Evolutionary conservation across 1,140 invertebrate genomes (phyloP).

Genomic region (Temnothorax longispinosus): DNA sequence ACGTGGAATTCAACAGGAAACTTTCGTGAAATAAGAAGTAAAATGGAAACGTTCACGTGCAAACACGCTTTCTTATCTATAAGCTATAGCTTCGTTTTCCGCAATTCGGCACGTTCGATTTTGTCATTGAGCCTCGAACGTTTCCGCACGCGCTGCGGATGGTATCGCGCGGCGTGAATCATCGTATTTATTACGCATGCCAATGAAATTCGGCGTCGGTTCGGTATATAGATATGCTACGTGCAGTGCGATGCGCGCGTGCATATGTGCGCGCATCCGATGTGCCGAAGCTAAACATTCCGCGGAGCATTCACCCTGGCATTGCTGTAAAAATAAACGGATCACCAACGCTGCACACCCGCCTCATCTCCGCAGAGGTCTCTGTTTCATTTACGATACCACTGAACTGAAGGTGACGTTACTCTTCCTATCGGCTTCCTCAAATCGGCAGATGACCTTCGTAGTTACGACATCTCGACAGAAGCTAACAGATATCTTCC

Average conservation of each 20-base stretch:
- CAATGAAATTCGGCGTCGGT: conserved; percentile 28
- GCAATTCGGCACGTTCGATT: conserved; percentile 53
- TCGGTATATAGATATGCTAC: conserved; percentile 23
- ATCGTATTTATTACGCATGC: conserved; percentile 53
- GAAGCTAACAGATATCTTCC: neutral
- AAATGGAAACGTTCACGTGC: conserved; percentile 7
- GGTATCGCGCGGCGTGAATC: conserved; percentile 27
- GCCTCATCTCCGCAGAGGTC: conserved; percentile 66
- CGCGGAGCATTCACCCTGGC: conserved; percentile 81
- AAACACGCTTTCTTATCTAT: conserved; percentile 42
- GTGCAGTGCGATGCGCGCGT: neutral
- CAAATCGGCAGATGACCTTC: conserved; percentile 11
- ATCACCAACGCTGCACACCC: conserved; percentile 72
- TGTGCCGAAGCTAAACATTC: conserved; percentile 80
- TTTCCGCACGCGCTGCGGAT: neutral
- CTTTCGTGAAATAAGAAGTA: neutral
- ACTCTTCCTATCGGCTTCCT: conserved; percentile 41
- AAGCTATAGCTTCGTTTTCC: conserved; percentile 47
- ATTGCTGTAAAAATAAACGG: conserved; percentile 82
- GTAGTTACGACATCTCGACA: neutral
- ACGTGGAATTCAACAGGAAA: conserved; percentile 14
- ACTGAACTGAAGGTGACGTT: conserved; percentile 55
- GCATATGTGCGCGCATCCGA: conserved; percentile 49
- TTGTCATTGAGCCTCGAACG: conserved; percentile 9
- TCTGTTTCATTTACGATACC: conserved; percentile 73